Conservation (phyloP, 2,113 vertebrate genomes). For the Clarias macrocephalus region DNA sequence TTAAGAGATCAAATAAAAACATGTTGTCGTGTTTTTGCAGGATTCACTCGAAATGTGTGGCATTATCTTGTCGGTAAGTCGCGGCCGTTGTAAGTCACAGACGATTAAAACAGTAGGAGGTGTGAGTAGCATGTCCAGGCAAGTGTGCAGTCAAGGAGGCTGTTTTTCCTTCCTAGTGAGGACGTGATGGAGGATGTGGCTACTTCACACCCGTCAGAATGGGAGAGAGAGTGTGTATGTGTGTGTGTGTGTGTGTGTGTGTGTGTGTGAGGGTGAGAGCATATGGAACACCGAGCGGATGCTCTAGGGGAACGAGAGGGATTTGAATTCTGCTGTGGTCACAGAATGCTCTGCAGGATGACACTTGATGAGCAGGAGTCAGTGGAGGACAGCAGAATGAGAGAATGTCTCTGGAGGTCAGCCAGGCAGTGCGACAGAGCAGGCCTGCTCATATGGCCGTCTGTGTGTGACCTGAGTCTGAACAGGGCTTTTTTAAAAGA, state of each 20-base stretch:
- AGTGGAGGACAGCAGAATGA: slow-evolving; percentile 41
- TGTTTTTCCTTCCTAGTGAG: slow-evolving; percentile 30
- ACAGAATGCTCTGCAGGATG: slow-evolving; percentile 44
- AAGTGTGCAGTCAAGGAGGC: slow-evolving; percentile 10
- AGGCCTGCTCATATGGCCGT: slow-evolving; percentile 34
- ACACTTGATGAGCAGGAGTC: slow-evolving; percentile 55
- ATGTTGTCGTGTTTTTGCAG: slow-evolving; percentile 11
- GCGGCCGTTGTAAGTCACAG: slow-evolving; percentile 30
- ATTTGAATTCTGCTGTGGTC: slow-evolving; percentile 55
- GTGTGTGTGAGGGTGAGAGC: slow-evolving; percentile 12
- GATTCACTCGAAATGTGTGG: neutral
- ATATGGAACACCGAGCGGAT: slow-evolving; percentile 40
- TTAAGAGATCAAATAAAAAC: slow-evolving; percentile 37
- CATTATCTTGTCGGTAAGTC: slow-evolving; percentile 36
- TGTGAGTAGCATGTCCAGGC: slow-evolving; percentile 26
- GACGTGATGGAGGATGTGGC: slow-evolving; percentile 36
- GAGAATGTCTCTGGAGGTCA: slow-evolving; percentile 40
- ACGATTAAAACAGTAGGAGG: slow-evolving; percentile 37
- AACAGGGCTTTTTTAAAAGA: slow-evolving; percentile 18
- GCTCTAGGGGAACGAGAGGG: slow-evolving; percentile 38
- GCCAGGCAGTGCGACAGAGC: slow-evolving; percentile 21
- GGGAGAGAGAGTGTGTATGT: neutral
- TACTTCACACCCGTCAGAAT: slow-evolving; percentile 40
- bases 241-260: slow-evolving; percentile 22
- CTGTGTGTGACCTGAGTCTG: slow-evolving; percentile 35